Conservation (phyloP, 1,140 invertebrate species). For the Gonatopus flavifemur region DNA sequence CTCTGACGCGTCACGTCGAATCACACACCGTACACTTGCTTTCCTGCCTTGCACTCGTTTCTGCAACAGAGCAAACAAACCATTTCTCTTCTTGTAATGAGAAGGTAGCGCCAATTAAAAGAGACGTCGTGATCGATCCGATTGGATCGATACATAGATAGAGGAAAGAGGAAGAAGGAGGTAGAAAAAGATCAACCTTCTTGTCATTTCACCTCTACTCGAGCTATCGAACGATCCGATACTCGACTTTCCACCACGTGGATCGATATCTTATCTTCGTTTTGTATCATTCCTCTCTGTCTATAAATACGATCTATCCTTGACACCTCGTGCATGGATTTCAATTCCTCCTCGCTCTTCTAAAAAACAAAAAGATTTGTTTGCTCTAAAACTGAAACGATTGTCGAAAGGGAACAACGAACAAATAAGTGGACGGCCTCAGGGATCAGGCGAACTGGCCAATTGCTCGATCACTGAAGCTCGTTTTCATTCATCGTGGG, state of each 20-base stretch:
- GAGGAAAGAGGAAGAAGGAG: too few relatives aligned
- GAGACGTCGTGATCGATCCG: slow-evolving; percentile 9
- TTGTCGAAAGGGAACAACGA: slow-evolving; percentile 28
- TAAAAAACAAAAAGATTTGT: too few relatives aligned
- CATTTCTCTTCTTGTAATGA: too few relatives aligned
- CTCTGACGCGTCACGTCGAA: not conserved
- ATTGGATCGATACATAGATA: slow-evolving; percentile 16
- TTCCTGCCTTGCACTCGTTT: too few relatives aligned
- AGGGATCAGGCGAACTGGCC: slow-evolving; percentile 52
- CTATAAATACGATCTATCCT: too few relatives aligned
- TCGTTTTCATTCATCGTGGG: slow-evolving; percentile 40
- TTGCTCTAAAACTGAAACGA: too few relatives aligned
- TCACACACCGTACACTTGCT: too few relatives aligned
- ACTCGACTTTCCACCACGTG: slow-evolving; percentile 14
- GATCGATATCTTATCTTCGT: slow-evolving; percentile 19
- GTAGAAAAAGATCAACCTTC: too few relatives aligned
- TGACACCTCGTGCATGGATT: too few relatives aligned
- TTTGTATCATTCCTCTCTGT: too few relatives aligned
- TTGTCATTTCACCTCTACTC: slow-evolving; percentile 16
- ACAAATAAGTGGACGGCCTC: slow-evolving; percentile 33
- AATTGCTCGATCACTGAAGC: slow-evolving; percentile 53
- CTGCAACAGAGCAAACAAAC: too few relatives aligned
- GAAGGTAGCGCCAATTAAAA: slow-evolving; percentile 20
- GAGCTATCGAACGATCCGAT: slow-evolving; percentile 18
- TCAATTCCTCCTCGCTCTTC: too few relatives aligned